Conservation (phyloP, 2,888 invertebrate genomes). For the Girardia tigrina region DNA sequence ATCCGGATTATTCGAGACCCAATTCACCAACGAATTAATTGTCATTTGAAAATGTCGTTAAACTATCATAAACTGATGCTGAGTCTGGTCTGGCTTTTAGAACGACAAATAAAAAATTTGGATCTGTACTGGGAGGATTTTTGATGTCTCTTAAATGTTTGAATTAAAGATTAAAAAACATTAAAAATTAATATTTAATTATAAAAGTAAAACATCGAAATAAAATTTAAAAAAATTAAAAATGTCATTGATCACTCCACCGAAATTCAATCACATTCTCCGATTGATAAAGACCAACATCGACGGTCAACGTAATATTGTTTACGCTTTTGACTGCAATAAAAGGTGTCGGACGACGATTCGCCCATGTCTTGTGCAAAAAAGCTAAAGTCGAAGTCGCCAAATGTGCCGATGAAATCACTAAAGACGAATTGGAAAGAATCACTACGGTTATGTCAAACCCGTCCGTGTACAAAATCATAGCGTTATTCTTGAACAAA, state of each 20-base stretch:
- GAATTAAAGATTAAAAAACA: too few species aligned
- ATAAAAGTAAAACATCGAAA: too few species aligned
- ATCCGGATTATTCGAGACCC: too few species aligned
- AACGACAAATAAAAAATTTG: too few species aligned
- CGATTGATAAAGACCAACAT: conserved; percentile 99
- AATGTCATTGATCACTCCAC: conserved; percentile 84
- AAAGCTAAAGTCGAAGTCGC: conserved; percentile 94
- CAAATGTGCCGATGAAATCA: conserved; percentile 94
- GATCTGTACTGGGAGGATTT: too few species aligned
- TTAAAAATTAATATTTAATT: too few species aligned
- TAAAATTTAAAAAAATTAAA: too few species aligned
- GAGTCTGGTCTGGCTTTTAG: too few species aligned
- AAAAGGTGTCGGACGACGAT: conserved; percentile 87
- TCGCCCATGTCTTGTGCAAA: conserved; percentile 88
- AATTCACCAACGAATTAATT: too few species aligned
- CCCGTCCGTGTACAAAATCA: conserved; percentile 96
- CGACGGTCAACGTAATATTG: conserved; percentile 79
- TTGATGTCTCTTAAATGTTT: too few species aligned
- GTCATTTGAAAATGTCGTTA: too few species aligned
- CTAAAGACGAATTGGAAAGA: conserved; percentile 74
- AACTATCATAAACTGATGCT: too few species aligned
- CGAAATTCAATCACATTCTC: conserved; percentile 99
- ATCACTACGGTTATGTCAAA: conserved; percentile 66
- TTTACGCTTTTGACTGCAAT: conserved; percentile 97
- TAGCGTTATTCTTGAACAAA: conserved; percentile 98